Evolutionary conservation across 1,140 invertebrate genomes (phyloP).

Genomic region (Drosophila yakuba): DNA sequence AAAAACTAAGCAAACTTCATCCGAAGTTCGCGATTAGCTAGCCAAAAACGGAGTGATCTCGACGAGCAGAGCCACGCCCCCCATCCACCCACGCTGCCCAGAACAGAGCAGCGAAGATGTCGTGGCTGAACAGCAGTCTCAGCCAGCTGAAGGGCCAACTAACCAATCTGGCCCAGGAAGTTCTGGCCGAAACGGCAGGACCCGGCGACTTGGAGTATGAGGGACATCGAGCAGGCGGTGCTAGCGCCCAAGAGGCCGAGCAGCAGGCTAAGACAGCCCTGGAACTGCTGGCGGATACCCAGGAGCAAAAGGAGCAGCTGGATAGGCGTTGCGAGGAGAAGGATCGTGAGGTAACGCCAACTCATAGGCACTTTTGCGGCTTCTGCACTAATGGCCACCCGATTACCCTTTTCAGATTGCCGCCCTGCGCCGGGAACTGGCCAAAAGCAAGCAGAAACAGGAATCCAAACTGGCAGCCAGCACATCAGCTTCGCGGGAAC

Average conservation of each 20-base stretch:
- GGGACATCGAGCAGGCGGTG: constrained; percentile 8
- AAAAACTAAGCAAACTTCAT: constrained; percentile 22
- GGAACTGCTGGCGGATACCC: constrained; percentile 85
- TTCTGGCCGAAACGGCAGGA: constrained; percentile 86
- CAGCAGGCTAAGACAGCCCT: constrained; percentile 50
- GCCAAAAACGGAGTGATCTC: background rate
- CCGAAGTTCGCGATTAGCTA: background rate
- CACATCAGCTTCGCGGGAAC: constrained; percentile 4
- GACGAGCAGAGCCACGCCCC: constrained; percentile 7
- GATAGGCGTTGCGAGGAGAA: constrained; percentile 87
- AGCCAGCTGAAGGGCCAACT: constrained; percentile 91
- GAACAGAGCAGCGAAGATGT: constrained; percentile 85
- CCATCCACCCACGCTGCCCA: constrained; percentile 1
- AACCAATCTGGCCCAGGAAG: constrained; percentile 90
- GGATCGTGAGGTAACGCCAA: constrained; percentile 87
- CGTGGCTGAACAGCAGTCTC: constrained; percentile 91
- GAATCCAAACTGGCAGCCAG: background rate
- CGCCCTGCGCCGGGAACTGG: constrained; percentile 69
- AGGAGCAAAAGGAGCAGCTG: constrained; percentile 86
- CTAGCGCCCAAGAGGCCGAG: constrained; percentile 28
- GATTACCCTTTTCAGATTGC: constrained; percentile 53
- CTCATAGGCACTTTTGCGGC: constrained; percentile 43
- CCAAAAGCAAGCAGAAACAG: constrained; percentile 48
- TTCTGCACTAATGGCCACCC: constrained; percentile 19
- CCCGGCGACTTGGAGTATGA: constrained; percentile 78